Percentiles rank a stretch among this genome's conserved stretches.
Evolutionary conservation across 2,888 invertebrate genomes (phyloP).

Genomic region (Drosophila histrio): DNA sequence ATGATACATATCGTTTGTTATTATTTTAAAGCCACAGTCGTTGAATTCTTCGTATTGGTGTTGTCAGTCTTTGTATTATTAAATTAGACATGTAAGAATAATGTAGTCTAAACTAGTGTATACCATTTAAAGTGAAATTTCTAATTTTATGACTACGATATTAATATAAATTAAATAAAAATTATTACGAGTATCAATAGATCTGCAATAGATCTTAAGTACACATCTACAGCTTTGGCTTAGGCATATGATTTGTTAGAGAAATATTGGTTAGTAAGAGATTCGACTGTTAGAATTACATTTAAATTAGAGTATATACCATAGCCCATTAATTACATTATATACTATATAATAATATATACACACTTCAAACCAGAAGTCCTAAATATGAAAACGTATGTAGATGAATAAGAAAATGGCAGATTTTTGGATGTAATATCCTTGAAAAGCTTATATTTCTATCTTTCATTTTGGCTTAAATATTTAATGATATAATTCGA

Average conservation of each 20-base stretch:
- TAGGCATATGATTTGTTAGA: no score
- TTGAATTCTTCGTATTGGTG: background rate
- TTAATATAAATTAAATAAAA: background rate
- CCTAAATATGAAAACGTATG: no score
- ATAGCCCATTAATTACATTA: background rate
- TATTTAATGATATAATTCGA: no score
- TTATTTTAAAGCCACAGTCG: constrained; percentile 4
- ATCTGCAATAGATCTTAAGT: no score
- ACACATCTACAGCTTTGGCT: no score
- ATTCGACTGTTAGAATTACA: background rate
- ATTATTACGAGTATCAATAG: background rate
- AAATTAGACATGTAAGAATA: background rate
- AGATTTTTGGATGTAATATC: no score
- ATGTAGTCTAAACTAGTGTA: constrained; percentile 8
- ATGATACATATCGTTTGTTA: constrained; percentile 15
- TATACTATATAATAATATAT: no score
- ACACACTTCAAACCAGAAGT: no score
- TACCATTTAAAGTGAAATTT: background rate
- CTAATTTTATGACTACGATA: background rate
- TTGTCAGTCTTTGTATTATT: background rate
- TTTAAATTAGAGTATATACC: no score
- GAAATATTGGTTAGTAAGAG: background rate
- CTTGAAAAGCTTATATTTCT: no score
- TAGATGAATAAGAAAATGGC: no score
- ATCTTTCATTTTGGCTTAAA: no score